Evolutionary conservation across 2,888 invertebrate genomes (phyloP), one percentile per base, ranked within the genome.

Genomic region (Lasioglossum marginatum): DNA sequence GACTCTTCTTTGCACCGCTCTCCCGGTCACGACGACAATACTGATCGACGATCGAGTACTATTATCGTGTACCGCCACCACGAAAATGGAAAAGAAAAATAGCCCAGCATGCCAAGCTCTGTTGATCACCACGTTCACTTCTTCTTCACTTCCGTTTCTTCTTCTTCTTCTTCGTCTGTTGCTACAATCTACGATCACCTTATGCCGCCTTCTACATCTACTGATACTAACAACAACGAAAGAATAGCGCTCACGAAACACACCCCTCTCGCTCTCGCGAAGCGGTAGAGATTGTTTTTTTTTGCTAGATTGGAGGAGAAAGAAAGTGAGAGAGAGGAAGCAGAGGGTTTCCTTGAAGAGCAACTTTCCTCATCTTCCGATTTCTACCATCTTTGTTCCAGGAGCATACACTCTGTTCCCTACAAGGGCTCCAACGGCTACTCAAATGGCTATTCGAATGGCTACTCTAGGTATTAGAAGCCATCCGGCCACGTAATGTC

Each of bases 351-450:
- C 82, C 81, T 84, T 76, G 68, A 81, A 79, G 72, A 76, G 78
- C 82, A 70, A 90, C 85, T 92, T 89, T 93, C 93, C 93, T 94
- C 90, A 94, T 92, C 92, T 92, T 91, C 93, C 93, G 92, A 91
- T 94, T 94, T 94, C 94, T 92, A 93, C 93, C 88, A 94, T 95
- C 94, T 95, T 92, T 95, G 95, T 95, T 95, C 94, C 95, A 95
- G 95, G 94, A 95, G 94, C 95, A 95, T 95, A 95, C 95, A 95
- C 92, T 95, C 95, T 92, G 95, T 95, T 94, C 94, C 95, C 92
- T 95, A 94, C 95, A 95, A 95, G 94, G 95, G 95, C 92, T 94
- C 95, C 94, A 95, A 95, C 94, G 94, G 95, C 94, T 95, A 94
- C 94, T 94, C 95, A 91, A 95, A 95, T 93, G 95, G 95, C 94